Percentiles rank a stretch among this genome's conserved stretches.
phyloP scores from a whole-genome alignment of 2,797 vertebrate genomes.

The Hippoglossus hippoglossus region DNA sequence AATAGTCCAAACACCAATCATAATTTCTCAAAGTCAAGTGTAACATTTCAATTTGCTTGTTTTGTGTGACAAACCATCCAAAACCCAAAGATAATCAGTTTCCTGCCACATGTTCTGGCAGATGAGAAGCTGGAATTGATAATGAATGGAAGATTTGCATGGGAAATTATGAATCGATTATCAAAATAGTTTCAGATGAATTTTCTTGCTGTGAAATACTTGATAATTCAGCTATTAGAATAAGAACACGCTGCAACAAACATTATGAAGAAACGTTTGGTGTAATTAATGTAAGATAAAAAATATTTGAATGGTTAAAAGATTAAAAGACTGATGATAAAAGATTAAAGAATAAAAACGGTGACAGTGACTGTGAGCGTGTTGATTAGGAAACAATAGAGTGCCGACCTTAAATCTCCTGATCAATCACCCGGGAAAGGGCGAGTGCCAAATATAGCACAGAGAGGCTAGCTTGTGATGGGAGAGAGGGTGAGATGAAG shows the following conservation, averaged over 20 bases:
- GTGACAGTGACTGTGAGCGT: background rate
- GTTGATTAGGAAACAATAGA: constrained; percentile 33
- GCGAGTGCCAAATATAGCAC: constrained; percentile 57
- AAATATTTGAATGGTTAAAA: background rate
- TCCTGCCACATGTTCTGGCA: background rate
- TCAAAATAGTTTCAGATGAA: background rate
- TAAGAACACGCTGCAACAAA: background rate
- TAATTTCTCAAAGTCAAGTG: background rate
- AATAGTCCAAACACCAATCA: background rate
- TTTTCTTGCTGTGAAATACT: background rate
- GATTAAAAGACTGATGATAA: background rate
- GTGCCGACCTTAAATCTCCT: constrained; percentile 37
- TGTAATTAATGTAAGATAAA: background rate
- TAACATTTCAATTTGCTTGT: background rate
- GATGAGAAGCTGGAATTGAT: too few relatives aligned
- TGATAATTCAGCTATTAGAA: background rate
- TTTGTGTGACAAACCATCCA: background rate
- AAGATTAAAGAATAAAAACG: background rate
- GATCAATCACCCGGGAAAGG: constrained; percentile 51
- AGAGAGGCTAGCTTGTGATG: constrained; percentile 31
- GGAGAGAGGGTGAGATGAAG: constrained; percentile 27
- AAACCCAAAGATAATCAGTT: background rate
- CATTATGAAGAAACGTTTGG: background rate
- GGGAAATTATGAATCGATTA: background rate
- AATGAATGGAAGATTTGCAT: too few relatives aligned